A percentile compares a stretch with the other conserved stretches of the same genome.
Evolutionary conservation across 2,113 vertebrate genomes (phyloP).

Genomic region (Nothocercus nigrocapillus): DNA sequence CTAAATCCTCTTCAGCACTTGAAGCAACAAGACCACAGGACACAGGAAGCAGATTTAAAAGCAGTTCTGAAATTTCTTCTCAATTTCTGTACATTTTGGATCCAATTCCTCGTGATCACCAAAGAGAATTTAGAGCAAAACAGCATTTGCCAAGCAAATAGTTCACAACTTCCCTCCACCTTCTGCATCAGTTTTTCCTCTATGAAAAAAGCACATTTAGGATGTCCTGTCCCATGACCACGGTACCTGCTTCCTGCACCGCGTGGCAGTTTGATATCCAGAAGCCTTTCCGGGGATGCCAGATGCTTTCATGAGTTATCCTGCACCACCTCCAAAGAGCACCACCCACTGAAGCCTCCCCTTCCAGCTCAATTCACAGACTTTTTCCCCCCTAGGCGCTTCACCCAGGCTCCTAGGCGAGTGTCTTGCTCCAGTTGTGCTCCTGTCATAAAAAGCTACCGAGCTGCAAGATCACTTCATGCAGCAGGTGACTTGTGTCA

Average conservation of each 20-base stretch:
- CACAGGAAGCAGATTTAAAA: background rate
- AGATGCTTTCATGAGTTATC: background rate
- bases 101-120: background rate
- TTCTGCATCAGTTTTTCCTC: background rate
- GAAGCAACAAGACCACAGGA: background rate
- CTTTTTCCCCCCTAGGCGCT: background rate
- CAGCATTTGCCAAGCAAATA: background rate
- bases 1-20: background rate
- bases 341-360: background rate
- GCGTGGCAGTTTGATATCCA: accelerated
- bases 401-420: background rate
- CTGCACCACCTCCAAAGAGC: background rate
- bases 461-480: background rate
- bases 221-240: background rate
- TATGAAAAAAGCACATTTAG: background rate
- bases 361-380: background rate
- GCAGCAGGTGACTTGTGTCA: background rate
- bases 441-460: background rate
- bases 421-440: background rate
- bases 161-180: background rate
- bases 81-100: constrained; percentile 31
- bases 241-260: background rate
- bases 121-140: background rate
- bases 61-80: background rate
- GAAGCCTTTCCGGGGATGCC: accelerated